Evolutionary conservation across 2,797 vertebrate genomes (phyloP), one percentile per base, ranked within the genome.

Genomic region (Anableps anableps): DNA sequence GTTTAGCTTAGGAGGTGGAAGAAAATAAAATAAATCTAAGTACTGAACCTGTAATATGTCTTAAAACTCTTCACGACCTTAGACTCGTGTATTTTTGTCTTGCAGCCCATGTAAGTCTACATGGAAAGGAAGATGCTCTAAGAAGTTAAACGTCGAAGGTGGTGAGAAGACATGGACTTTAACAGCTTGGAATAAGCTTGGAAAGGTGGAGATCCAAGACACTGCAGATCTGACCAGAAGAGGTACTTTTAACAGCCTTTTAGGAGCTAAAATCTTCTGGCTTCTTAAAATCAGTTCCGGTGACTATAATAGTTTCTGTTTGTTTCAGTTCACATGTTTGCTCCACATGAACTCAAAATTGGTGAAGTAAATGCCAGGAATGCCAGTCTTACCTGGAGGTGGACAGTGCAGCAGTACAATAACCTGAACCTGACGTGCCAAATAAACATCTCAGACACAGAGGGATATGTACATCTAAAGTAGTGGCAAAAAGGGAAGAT

Each of bases 81-180:
- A 29, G 21, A 50, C 47, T 50, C 17, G 11, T 34, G 2, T 26
- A 11, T 31, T n/a, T 48, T 74, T 55, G 26, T 0, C 23, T 90
- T 79, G 85, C 86, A 94, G 85, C 0, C 0, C 4, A 0, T 93
- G 85, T 80, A 0, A 0, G 17, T 0, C 2, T 1, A 0, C 0
- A 0, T 1, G 0, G 0, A 2, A 11, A 0, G 4, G 11, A 0
- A 48, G 0, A 1, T 95, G 94, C 79, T 50, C 16, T 2, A 66
- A 80, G 21, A 5, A 38, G 19, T 36, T 47, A 0, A 0, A 0
- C 1, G 47, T 83, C 41, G 51, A 73, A 0, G 55, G 13, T 8
- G 90, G 86, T 10, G 66, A 88, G 64, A 85, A 14, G 38, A 91
- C 19, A 9, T 96, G 95, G 94, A 95, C 84, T 0, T 51, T 96